phyloP scores from a whole-genome alignment of 1,140 invertebrate genomes.

The Sipha flava region DNA sequence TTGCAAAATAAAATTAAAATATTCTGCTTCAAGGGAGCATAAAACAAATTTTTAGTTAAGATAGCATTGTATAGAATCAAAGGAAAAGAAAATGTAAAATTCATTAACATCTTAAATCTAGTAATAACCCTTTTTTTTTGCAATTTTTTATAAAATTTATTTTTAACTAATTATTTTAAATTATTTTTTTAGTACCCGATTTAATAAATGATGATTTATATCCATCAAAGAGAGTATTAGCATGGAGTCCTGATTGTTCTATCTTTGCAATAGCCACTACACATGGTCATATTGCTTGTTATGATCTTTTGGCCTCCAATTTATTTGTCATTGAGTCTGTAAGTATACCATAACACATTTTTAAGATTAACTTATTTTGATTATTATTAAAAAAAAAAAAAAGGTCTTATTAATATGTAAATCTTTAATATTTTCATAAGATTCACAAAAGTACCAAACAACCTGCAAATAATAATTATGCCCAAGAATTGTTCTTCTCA shows the following conservation, averaged over 20 bases:
- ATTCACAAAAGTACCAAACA: background rate
- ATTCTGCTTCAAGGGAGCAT: no score
- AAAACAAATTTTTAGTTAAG: no score
- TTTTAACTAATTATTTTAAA: background rate
- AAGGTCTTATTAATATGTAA: no score
- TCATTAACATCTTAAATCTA: no score
- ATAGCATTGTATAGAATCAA: no score
- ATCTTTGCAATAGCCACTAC: slow-evolving; percentile 20
- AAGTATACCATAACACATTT: background rate
- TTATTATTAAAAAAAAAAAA: no score
- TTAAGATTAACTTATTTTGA: no score
- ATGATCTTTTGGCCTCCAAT: slow-evolving; percentile 10
- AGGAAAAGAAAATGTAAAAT: no score
- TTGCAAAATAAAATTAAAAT: no score
- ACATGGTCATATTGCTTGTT: slow-evolving; percentile 11
- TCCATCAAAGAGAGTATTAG: slow-evolving; percentile 25
- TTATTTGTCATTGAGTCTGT: slow-evolving; percentile 23
- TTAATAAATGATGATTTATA: slow-evolving; percentile 1
- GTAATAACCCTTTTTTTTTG: no score
- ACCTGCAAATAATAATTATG: background rate
- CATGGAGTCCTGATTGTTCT: slow-evolving; percentile 25
- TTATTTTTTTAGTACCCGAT: slow-evolving; percentile 18
- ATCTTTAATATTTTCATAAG: no score
- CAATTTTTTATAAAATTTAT: no score
- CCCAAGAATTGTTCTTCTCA: slow-evolving; percentile 4